Base-by-base conservation (phyloP, 2,797 vertebrate genomes). In the Schizopygopsis pylzovi region DNA sequence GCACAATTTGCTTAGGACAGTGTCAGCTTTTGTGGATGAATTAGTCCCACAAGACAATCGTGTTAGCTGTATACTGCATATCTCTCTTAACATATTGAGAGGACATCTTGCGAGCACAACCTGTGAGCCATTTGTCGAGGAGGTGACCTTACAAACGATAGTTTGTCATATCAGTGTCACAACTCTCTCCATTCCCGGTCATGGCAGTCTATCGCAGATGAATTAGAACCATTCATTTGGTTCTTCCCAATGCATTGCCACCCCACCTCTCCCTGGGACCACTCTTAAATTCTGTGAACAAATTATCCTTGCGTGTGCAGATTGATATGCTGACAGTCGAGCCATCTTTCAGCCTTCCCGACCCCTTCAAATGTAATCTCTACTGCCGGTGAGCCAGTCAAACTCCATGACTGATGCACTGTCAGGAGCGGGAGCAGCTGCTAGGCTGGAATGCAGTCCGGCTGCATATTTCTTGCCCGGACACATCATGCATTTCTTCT, bases 401-500 rank as follows among this genome's bases (percentile, higher is more conserved):
- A 81, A 85, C 56, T 61, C 78, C 28, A 81, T 85, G 84, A 85
- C 54, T 81, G 68, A 85, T 85, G 84, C 0, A 16, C 84, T 75
- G 78, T 81, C 84, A 81, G 56, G 43, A 63, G 45, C 4, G 41
- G 68, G 54, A 80, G 78, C 84, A 73, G 77, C 84, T 85, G 84
- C 52, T 85, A 71, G 25, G 65, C 77, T 56, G 3, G 77, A 85
- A 61, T 52, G 82, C 41, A 67, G 76, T 47, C 83, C 43, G 11
- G 78, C 83, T 81, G 80, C 83, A 87, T 87, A 87, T 85, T 83
- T 87, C 75, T 72, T n/a, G 33, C 78, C 68, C 20, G 81, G 81
- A 87, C 80, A 77, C 85, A 76, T 84, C 87, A 86, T 85, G 84
- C 81, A 86, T 86, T 88, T 89, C 78, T 86, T 52, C 65, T 79